Conservation (phyloP, 2,113 vertebrate genomes). For the Thunnus thynnus region DNA sequence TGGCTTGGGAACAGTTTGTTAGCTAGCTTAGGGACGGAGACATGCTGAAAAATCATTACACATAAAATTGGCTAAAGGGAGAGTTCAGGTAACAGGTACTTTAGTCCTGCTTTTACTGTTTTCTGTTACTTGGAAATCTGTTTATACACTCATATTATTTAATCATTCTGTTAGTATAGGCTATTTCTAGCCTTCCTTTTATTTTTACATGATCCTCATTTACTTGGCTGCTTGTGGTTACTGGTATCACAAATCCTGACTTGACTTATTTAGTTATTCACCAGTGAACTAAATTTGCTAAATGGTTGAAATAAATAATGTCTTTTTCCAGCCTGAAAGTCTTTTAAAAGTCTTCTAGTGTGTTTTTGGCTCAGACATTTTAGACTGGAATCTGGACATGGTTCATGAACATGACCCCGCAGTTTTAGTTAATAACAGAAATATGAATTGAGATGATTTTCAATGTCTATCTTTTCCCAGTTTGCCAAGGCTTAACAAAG, state of each 20-base stretch:
- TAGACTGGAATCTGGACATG: background rate
- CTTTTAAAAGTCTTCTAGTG: background rate
- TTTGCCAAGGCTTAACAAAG: background rate
- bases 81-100: conserved; percentile 1
- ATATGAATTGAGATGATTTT: background rate
- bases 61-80: conserved; percentile 56
- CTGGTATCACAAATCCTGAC: too few relatives aligned
- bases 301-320: background rate
- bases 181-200: background rate
- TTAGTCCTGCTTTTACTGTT: background rate
- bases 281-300: background rate
- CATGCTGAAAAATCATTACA: conserved; percentile 74
- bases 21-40: conserved; percentile 66
- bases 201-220: background rate
- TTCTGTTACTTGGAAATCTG: background rate
- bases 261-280: too few relatives aligned
- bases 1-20: conserved; percentile 77
- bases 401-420: background rate
- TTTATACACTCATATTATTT: background rate
- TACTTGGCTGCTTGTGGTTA: too few relatives aligned
- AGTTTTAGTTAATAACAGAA: background rate
- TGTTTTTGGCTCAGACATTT: background rate
- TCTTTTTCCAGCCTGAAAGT: background rate
- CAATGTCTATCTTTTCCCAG: background rate
- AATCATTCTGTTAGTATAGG: background rate